phyloP scores from a whole-genome alignment of 2,113 vertebrate genomes.

The Callorhinus ursinus region DNA sequence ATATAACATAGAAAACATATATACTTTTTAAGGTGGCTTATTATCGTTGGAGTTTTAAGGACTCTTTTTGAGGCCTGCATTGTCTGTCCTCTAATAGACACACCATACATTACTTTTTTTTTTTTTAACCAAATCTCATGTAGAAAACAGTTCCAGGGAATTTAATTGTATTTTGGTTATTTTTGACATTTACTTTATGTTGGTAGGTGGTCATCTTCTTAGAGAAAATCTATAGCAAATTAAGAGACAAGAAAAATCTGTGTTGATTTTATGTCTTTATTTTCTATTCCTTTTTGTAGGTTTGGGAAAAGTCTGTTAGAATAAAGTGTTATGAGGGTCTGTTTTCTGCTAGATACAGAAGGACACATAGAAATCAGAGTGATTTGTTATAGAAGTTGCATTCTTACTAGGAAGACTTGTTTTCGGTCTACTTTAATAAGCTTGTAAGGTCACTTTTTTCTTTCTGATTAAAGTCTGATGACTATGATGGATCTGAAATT shows the following conservation, averaged over 20 bases:
- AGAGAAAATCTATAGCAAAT: conserved; percentile 47
- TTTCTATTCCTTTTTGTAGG: conserved; percentile 14
- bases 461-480: conserved; percentile 83
- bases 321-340: neutral
- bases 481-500: conserved; percentile 84
- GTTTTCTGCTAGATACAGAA: neutral
- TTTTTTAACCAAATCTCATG: neutral
- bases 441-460: conserved; percentile 25
- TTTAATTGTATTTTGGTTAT: conserved; percentile 21
- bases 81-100: neutral
- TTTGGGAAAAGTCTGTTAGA: conserved; percentile 52
- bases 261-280: conserved; percentile 51
- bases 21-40: conserved; percentile 2
- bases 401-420: conserved; percentile 41
- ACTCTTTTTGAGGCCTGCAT: neutral
- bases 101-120: neutral
- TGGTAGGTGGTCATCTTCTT: neutral
- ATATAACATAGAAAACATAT: neutral
- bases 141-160: neutral
- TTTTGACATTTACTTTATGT: conserved; percentile 29
- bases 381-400: neutral
- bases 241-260: neutral
- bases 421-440: conserved; percentile 54
- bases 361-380: neutral
- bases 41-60: neutral